Percentiles rank a stretch among this genome's conserved stretches.
Conservation (phyloP, 2,888 invertebrate species). For the Aleiodes testaceus region DNA sequence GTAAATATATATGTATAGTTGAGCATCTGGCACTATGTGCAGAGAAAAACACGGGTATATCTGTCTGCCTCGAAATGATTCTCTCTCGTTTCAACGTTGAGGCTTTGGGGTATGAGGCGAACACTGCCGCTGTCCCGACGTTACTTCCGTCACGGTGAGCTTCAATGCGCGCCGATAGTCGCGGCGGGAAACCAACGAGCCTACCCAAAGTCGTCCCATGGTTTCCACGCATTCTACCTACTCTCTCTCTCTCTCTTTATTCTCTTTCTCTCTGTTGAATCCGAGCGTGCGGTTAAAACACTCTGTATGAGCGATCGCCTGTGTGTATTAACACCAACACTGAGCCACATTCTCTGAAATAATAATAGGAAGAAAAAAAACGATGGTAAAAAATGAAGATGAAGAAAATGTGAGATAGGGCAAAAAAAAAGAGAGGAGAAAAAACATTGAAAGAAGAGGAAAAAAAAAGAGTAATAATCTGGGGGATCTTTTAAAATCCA, state of each 20-base stretch:
- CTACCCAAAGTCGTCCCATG: constrained; percentile 71
- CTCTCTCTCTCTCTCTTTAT: constrained; percentile 25
- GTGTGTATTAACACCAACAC: constrained; percentile 20
- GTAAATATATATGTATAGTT: background rate
- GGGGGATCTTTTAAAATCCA: constrained; percentile 73
- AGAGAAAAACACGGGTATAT: constrained; percentile 34
- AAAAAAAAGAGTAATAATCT: constrained; percentile 72
- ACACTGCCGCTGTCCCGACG: constrained; percentile 70
- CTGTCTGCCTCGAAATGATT: constrained; percentile 6
- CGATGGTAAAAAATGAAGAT: background rate
- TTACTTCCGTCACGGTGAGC: constrained; percentile 73
- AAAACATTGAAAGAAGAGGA: constrained; percentile 56
- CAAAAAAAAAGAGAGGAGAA: constrained; percentile 67
- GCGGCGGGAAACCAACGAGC: constrained; percentile 71
- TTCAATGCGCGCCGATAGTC: constrained; percentile 72
- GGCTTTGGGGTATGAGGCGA: constrained; percentile 46
- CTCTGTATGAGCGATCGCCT: constrained; percentile 21
- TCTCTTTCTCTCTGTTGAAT: constrained; percentile 7
- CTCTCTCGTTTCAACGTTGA: constrained; percentile 61
- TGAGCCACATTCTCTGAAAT: constrained; percentile 13
- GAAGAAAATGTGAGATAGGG: constrained; percentile 38
- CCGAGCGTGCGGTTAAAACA: constrained; percentile 33
- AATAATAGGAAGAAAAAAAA: constrained; percentile 35
- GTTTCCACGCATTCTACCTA: constrained; percentile 67
- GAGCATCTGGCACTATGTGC: constrained; percentile 60